A percentile compares a stretch with the other conserved stretches of the same genome.
phyloP scores from a whole-genome alignment of 2,888 invertebrate genomes.

The Leptogaster cylindrica region DNA sequence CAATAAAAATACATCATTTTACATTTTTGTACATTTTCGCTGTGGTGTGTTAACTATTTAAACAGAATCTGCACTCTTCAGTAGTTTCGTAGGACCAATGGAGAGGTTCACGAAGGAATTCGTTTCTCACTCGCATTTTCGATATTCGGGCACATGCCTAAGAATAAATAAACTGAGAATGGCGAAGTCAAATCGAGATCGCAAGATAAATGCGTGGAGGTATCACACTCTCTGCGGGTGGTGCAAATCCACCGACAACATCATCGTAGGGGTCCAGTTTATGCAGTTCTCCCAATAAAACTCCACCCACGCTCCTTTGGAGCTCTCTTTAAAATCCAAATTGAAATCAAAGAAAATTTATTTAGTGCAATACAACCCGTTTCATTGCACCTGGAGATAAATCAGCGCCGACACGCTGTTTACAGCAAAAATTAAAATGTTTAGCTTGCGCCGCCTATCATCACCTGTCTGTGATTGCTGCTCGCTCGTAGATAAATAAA shows the following conservation, averaged over 20 bases:
- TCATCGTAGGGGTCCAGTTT: conserved; percentile 18
- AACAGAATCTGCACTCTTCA: too few species aligned
- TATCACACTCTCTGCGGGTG: too few species aligned
- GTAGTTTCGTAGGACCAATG: too few species aligned
- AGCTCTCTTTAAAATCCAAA: neutral
- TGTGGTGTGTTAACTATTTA: too few species aligned
- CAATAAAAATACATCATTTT: too few species aligned
- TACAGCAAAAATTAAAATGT: neutral
- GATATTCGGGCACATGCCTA: too few species aligned
- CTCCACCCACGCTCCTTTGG: neutral
- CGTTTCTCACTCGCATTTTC: too few species aligned
- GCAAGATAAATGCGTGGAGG: too few species aligned
- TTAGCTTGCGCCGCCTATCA: neutral
- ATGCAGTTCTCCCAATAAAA: conserved; percentile 18
- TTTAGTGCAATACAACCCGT: conserved; percentile 12
- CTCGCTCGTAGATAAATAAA: neutral
- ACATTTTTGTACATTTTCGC: too few species aligned
- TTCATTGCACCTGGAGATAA: conserved; percentile 8
- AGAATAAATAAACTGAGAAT: too few species aligned
- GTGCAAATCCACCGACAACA: conserved; percentile 16
- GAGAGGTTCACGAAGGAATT: too few species aligned
- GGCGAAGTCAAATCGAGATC: too few species aligned
- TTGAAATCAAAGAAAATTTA: conserved; percentile 11
- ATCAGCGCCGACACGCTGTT: neutral
- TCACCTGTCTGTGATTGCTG: neutral